Percentiles rank a stretch among this genome's conserved stretches.
These are phyloP conservation scores for Siderastrea siderea DNA, from an alignment of 92 coral and sea anemone genomes.

Conservation along the genomic window DNA sequence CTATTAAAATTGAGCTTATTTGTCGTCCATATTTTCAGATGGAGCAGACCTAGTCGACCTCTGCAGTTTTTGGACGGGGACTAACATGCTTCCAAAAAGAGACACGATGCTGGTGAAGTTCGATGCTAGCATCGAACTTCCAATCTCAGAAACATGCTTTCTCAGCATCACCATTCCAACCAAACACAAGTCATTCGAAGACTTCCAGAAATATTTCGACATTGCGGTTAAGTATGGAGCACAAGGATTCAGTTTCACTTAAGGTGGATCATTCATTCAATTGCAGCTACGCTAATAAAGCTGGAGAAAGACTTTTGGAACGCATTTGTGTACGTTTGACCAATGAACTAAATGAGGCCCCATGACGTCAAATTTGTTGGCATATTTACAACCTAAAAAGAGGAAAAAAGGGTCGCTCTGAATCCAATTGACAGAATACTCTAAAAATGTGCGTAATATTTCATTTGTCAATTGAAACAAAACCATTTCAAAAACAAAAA, in stretches of 20 bases:
- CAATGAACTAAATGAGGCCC: no score
- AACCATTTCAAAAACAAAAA: no score
- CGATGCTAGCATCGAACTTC: slow-evolving; percentile 28
- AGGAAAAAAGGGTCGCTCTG: no score
- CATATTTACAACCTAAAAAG: no score
- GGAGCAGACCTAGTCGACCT: slow-evolving; percentile 47
- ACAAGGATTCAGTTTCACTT: slow-evolving; percentile 52
- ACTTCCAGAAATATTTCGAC: slow-evolving; percentile 37
- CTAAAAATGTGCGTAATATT: no score
- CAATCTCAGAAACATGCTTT: slow-evolving; percentile 42
- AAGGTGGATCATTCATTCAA: slow-evolving; percentile 18
- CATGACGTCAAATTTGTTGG: no score
- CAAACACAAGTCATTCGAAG: slow-evolving; percentile 16
- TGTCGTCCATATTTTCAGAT: slow-evolving; percentile 16
- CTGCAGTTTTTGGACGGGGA: slow-evolving; percentile 64
- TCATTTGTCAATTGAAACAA: no score
- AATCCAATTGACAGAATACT: no score
- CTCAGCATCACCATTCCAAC: slow-evolving; percentile 39
- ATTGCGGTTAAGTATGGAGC: slow-evolving; percentile 59
- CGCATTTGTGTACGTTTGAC: no score
- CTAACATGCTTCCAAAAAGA: slow-evolving; percentile 47
- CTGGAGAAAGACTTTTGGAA: no score
- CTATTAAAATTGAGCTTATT: background rate
- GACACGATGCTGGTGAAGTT: slow-evolving; percentile 49
- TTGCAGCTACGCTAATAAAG: background rate